phyloP scores from a whole-genome alignment of 2,797 vertebrate genomes.

The Mormyrus hasselquistii region DNA sequence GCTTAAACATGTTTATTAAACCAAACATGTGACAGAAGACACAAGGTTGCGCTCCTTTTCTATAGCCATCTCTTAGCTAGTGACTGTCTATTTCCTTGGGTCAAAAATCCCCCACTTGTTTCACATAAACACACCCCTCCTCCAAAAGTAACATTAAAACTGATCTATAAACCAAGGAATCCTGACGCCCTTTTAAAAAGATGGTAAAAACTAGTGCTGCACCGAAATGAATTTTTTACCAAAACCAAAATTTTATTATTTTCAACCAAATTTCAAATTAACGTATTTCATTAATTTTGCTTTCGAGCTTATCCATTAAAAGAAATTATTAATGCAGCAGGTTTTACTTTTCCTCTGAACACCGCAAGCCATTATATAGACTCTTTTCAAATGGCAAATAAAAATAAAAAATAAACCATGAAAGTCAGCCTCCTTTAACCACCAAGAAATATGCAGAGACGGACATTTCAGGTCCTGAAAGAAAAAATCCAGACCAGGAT shows the following conservation, averaged over 20 bases:
- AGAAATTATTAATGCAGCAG: background rate
- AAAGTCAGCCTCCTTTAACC: background rate
- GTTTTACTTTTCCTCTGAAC: background rate
- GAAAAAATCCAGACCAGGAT: no score
- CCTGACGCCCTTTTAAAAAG: background rate
- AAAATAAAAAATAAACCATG: background rate
- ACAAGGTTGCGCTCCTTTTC: background rate
- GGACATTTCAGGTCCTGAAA: no score
- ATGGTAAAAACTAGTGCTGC: background rate
- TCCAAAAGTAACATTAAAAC: background rate
- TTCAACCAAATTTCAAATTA: background rate
- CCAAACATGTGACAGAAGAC: background rate
- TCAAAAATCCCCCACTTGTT: background rate
- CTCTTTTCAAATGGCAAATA: background rate
- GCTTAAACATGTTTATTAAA: background rate
- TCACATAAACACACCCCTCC: background rate
- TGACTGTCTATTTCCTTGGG: background rate
- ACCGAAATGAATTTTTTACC: background rate
- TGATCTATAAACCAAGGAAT: background rate
- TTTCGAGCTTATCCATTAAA: background rate
- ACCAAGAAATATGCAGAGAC: background rate
- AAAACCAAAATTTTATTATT: background rate
- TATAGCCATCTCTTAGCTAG: background rate
- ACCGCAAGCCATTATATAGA: background rate
- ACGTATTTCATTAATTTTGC: background rate